Conservation (phyloP, 2,113 vertebrate species). For the Actinemys pallida region DNA sequence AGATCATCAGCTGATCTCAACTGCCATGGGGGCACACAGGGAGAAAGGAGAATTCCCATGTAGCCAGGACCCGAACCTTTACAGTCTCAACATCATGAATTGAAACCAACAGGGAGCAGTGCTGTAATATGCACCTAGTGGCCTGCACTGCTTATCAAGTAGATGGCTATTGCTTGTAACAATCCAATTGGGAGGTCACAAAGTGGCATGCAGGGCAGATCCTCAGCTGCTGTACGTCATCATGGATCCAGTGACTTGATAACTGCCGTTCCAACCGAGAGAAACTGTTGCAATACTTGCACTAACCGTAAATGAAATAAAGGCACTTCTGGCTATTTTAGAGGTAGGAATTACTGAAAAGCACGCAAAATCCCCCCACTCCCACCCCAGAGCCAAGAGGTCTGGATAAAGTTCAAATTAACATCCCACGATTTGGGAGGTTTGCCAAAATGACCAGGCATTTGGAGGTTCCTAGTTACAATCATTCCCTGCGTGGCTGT, state of each 20-base stretch:
- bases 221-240: conserved; percentile 67
- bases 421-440: conserved; percentile 43
- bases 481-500: conserved; percentile 63
- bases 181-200: conserved; percentile 59
- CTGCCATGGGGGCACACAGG: background rate
- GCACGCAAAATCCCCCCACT: conserved; percentile 52
- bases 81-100: conserved; percentile 33
- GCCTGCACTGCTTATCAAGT: conserved; percentile 59
- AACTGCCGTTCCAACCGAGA: conserved; percentile 56
- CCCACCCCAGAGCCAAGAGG: conserved; percentile 5
- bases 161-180: conserved; percentile 50
- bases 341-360: background rate
- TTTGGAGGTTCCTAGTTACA: conserved; percentile 66
- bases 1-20: conserved; percentile 9
- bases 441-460: conserved; percentile 47
- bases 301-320: conserved; percentile 42
- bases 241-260: conserved; percentile 70
- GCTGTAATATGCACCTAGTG: conserved; percentile 58
- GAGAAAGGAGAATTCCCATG: conserved; percentile 11
- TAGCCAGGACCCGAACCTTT: conserved; percentile 1
- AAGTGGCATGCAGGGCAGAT: conserved; percentile 23
- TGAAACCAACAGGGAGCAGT: conserved; percentile 63
- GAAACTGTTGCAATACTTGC: conserved; percentile 63
- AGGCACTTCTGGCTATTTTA: conserved; percentile 36
- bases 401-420: conserved; percentile 56